Conservation (phyloP, 2,113 vertebrate species). For the Bungarus multicinctus region DNA sequence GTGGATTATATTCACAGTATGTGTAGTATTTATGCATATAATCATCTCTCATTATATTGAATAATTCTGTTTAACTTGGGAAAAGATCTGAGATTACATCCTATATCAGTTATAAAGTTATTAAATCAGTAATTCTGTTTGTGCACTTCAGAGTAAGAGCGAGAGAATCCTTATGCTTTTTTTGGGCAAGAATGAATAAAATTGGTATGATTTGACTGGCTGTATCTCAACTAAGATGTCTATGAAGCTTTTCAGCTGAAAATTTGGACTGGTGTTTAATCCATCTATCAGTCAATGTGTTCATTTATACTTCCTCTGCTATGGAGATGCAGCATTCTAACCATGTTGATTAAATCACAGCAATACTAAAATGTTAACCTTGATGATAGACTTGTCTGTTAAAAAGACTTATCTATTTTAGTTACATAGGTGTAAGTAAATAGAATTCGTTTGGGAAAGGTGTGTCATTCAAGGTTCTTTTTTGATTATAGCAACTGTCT, state of each 20-base stretch:
- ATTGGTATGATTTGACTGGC: not conserved
- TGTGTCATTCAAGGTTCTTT: not conserved
- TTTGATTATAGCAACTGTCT: not conserved
- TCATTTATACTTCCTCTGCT: not conserved
- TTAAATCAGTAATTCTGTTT: not conserved
- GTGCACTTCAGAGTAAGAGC: not conserved
- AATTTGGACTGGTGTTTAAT: not conserved
- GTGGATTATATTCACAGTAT: not conserved
- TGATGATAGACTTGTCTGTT: not conserved
- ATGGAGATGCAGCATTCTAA: not conserved
- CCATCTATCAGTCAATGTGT: not conserved
- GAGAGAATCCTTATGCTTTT: not conserved
- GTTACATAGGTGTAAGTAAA: not conserved
- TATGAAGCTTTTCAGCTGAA: not conserved
- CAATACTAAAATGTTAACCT: not conserved
- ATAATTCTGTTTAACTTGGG: not conserved
- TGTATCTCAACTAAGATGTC: not conserved
- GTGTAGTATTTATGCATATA: not conserved
- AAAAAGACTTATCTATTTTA: not conserved
- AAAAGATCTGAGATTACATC: not conserved
- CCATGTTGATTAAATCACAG: not conserved
- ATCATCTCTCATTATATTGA: not conserved
- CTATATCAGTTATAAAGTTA: not conserved
- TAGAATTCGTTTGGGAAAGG: not conserved
- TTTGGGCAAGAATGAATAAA: not conserved